Percentiles rank a stretch among this genome's conserved stretches.
Conservation (phyloP, 2,797 vertebrate species). For the Pangasius djambal region DNA sequence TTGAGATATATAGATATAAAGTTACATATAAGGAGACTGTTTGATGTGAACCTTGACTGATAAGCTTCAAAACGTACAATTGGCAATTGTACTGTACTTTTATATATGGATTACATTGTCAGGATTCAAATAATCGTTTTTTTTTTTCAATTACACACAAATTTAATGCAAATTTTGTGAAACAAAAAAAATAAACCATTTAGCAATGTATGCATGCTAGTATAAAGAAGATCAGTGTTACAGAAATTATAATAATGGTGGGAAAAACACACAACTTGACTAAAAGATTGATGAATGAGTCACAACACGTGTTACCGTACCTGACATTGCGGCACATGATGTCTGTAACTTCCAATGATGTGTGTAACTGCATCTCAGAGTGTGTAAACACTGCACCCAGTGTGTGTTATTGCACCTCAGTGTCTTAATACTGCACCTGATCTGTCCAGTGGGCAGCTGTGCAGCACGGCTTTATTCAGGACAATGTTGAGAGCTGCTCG, state of each 20-base stretch:
- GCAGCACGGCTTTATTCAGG: constrained; percentile 90
- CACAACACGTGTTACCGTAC: background rate
- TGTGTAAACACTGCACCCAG: background rate
- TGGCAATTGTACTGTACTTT: background rate
- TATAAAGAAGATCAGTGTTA: background rate
- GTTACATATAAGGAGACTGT: background rate
- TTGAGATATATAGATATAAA: too few species aligned
- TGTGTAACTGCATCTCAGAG: background rate
- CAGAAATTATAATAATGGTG: background rate
- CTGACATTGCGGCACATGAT: background rate
- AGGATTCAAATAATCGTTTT: background rate
- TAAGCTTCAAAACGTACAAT: background rate
- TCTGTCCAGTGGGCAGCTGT: constrained; percentile 86
- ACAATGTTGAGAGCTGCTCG: constrained; percentile 95
- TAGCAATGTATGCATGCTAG: background rate
- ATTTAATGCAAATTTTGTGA: background rate
- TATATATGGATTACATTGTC: background rate
- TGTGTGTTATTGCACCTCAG: background rate
- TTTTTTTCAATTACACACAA: background rate
- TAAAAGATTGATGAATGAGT: background rate
- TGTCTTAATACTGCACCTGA: constrained; percentile 74
- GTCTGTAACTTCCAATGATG: background rate
- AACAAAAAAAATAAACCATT: background rate
- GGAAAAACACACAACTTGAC: background rate
- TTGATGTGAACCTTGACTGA: background rate